These are phyloP conservation scores for Ryuthela nishihirai DNA, from an alignment of 2,888 invertebrate genomes.

Conservation along the genomic window DNA sequence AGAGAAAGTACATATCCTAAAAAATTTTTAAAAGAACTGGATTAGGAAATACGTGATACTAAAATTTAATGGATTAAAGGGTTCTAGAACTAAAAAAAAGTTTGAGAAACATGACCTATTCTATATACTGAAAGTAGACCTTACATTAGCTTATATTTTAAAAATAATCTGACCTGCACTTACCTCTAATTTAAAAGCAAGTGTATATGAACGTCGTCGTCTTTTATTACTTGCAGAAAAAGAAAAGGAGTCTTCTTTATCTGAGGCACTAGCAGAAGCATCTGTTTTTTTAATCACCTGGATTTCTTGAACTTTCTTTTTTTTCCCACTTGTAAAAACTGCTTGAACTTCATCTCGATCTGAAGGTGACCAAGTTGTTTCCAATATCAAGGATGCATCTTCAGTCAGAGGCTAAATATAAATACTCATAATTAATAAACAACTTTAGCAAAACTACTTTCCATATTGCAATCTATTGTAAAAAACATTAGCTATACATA, in stretches of 20 bases:
- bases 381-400: slow-evolving; percentile 25
- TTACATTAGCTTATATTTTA: no score
- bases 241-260: slow-evolving; percentile 33
- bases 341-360: slow-evolving; percentile 24
- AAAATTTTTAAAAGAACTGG: no score
- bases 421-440: not conserved
- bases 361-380: slow-evolving; percentile 23
- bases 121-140: no score
- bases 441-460: not conserved
- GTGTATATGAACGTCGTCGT: slow-evolving; percentile 35
- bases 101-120: no score
- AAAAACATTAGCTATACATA: no score
- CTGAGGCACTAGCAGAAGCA: slow-evolving; percentile 32
- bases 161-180: no score
- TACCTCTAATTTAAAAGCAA: slow-evolving; percentile 38
- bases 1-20: no score
- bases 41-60: no score
- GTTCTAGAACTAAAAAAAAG: no score
- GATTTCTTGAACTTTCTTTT: slow-evolving; percentile 26
- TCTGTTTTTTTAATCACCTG: slow-evolving; percentile 22
- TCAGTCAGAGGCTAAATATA: slow-evolving; percentile 25
- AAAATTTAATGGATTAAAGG: no score
- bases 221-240: slow-evolving; percentile 31
- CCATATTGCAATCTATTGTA: no score
- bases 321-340: slow-evolving; percentile 4